phyloP scores from a whole-genome alignment of 2,888 invertebrate genomes.

The Anticlea derivata region DNA sequence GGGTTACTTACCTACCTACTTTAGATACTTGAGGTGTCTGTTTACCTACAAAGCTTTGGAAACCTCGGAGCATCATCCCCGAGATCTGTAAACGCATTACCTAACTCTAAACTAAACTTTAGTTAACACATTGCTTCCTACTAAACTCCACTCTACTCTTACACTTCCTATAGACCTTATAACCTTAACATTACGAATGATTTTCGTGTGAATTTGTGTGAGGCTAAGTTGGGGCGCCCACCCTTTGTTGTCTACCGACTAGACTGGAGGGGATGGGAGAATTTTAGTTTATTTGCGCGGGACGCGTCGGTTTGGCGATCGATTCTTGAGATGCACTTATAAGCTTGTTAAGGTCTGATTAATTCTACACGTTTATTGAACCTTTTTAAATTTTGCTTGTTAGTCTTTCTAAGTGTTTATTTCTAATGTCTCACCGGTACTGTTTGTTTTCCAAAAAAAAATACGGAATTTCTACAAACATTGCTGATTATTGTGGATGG shows the following conservation, averaged over 20 bases:
- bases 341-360: slow-evolving; percentile 17
- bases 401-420: too few relatives aligned
- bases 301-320: slow-evolving; percentile 52
- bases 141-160: slow-evolving; percentile 29
- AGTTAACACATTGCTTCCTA: slow-evolving; percentile 76
- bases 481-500: too few relatives aligned
- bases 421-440: too few relatives aligned
- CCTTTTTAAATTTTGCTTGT: too few relatives aligned
- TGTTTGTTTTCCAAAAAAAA: too few relatives aligned
- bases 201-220: slow-evolving; percentile 31
- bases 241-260: slow-evolving; percentile 80
- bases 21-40: background rate
- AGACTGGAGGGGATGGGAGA: slow-evolving; percentile 66
- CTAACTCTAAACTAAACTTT: slow-evolving; percentile 73
- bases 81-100: slow-evolving; percentile 76
- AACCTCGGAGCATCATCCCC: slow-evolving; percentile 25
- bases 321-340: slow-evolving; percentile 39
- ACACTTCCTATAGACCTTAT: slow-evolving; percentile 36
- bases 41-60: background rate
- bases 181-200: slow-evolving; percentile 24
- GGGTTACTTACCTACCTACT: too few relatives aligned
- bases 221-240: slow-evolving; percentile 53
- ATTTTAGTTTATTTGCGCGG: slow-evolving; percentile 77
- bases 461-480: too few relatives aligned
- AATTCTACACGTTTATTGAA: background rate